These are phyloP conservation scores for Macrotus californicus DNA, from an alignment of 2,113 vertebrate species.

Conservation along the genomic window DNA sequence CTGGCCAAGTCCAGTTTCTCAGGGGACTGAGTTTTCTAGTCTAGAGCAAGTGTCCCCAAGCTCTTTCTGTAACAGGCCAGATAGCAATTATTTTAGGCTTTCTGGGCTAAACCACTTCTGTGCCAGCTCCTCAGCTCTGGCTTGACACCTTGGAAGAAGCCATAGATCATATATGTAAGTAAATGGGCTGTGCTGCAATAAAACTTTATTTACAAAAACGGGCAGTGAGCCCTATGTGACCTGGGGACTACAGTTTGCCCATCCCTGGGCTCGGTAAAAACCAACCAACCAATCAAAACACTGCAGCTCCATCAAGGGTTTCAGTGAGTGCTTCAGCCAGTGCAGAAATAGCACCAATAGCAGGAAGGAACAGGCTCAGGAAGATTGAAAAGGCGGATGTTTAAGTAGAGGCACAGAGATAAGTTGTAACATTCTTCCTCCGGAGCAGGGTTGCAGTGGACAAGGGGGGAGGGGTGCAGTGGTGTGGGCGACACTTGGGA, in stretches of 20 bases:
- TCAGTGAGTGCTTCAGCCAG: background rate
- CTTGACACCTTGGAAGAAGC: background rate
- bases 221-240: background rate
- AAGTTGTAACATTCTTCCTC: background rate
- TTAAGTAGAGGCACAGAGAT: background rate
- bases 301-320: slow-evolving; percentile 13
- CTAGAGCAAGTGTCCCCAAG: background rate
- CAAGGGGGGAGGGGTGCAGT: background rate
- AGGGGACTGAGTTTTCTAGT: background rate
- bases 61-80: background rate
- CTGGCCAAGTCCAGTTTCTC: background rate
- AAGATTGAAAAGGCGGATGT: slow-evolving; percentile 52
- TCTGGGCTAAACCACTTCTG: background rate
- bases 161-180: background rate
- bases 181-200: background rate
- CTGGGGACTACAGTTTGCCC: background rate
- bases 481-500: background rate
- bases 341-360: slow-evolving; percentile 56
- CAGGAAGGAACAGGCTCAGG: slow-evolving; percentile 53
- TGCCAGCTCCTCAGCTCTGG: background rate
- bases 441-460: background rate
- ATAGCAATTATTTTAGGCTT: background rate
- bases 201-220: slow-evolving; percentile 43
- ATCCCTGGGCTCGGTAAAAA: background rate
- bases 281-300: background rate